Conservation (phyloP, 2,797 vertebrate species). For the Sebastes matsubarae region DNA sequence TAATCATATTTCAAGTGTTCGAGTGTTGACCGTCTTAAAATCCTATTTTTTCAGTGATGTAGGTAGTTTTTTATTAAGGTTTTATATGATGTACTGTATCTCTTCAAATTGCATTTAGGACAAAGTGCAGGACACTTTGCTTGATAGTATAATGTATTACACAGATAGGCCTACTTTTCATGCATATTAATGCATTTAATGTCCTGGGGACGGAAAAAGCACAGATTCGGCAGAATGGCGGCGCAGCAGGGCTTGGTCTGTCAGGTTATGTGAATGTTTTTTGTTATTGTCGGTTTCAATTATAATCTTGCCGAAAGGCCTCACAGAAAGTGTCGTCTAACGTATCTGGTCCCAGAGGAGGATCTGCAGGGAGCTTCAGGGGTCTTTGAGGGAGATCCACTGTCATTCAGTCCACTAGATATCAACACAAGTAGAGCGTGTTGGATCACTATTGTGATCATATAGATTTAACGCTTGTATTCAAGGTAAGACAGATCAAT, state of each 20-base stretch:
- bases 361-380: slow-evolving; percentile 29
- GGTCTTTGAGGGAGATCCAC: slow-evolving; percentile 20
- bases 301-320: slow-evolving; percentile 50
- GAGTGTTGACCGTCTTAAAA: background rate
- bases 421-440: slow-evolving; percentile 16
- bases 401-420: slow-evolving; percentile 25
- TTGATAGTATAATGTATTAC: background rate
- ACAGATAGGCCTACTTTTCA: background rate
- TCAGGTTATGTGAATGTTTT: slow-evolving; percentile 52
- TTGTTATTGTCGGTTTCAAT: slow-evolving; percentile 62
- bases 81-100: background rate
- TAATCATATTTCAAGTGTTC: background rate
- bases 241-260: slow-evolving; percentile 42
- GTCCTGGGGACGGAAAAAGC: background rate
- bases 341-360: slow-evolving; percentile 41
- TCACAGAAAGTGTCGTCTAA: slow-evolving; percentile 19
- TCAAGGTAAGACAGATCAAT: slow-evolving; percentile 2
- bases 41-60: background rate
- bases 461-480: background rate
- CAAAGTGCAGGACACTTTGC: background rate
- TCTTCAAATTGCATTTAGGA: background rate
- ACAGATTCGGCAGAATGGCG: background rate
- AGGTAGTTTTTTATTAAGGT: background rate
- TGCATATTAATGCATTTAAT: background rate
- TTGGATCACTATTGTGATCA: background rate